phyloP scores from a whole-genome alignment of 2,888 invertebrate species.

The Cryptus viduatorius region DNA sequence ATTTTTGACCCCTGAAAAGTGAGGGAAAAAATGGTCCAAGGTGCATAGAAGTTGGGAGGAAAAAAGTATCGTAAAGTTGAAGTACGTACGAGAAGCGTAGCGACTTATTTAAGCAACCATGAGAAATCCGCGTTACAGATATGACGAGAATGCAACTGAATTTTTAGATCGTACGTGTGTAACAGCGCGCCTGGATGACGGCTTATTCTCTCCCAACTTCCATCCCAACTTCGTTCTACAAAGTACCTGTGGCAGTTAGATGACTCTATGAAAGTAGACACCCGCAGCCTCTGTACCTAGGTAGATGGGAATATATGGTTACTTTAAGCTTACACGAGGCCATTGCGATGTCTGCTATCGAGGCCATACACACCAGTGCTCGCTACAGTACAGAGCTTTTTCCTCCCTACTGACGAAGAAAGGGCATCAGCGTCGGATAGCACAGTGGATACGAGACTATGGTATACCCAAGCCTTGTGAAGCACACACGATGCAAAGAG shows the following conservation, averaged over 20 bases:
- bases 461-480: constrained; percentile 51
- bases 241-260: constrained; percentile 29
- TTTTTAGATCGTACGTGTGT: background rate
- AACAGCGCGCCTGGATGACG: background rate
- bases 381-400: constrained; percentile 37
- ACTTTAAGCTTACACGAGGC: constrained; percentile 57
- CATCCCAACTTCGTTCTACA: background rate
- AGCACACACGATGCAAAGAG: constrained; percentile 69
- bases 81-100: too few species aligned
- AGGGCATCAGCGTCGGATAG: constrained; percentile 54
- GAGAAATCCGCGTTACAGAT: too few species aligned
- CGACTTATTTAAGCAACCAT: too few species aligned
- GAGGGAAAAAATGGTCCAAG: background rate
- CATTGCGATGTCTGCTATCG: constrained; percentile 48
- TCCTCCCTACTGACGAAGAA: constrained; percentile 44
- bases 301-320: constrained; percentile 59
- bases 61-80: background rate
- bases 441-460: constrained; percentile 48
- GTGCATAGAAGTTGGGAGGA: background rate
- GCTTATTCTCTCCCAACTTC: constrained; percentile 7
- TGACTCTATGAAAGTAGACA: constrained; percentile 33
- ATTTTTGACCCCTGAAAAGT: background rate
- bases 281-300: constrained; percentile 8
- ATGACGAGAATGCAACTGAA: background rate
- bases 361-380: constrained; percentile 27